Base-by-base conservation (phyloP, 2,888 invertebrate genomes). In the Cybosia mesomella region DNA sequence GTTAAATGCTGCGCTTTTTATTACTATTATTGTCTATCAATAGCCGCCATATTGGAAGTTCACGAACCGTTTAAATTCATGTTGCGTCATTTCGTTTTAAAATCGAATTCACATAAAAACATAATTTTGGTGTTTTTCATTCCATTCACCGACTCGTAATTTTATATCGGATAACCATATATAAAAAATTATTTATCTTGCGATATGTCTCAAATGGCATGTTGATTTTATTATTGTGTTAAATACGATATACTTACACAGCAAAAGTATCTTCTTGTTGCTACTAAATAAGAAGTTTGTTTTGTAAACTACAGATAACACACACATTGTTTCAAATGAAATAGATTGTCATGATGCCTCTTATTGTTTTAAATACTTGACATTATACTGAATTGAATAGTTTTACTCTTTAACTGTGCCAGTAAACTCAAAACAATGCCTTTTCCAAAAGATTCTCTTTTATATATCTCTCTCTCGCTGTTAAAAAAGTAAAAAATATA, bases 1-100 rank as follows among this genome's bases (percentile, higher is more conserved):
- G 83, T 83, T 82, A 81, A 85, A 82, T 78, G 77, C 67, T 74
- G 77, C 77, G 75, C 75, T 80, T 84, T 81, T 80, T 83, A 81
- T 80, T 71, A 63, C 36, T 21, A 32, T 21, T 54, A 69, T 39
- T 22, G 24, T 36, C 71, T 69, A 63, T 66, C 75, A 75, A 67
- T 66, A 66, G 49, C 74, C 72, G 64, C 80, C 75, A 70, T 76
- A 59, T 78, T 71, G 67, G 70, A 67, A 63, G 67, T 72, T 67
- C 67, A 57, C 55, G 58, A 70, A 70, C 39, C 60, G 67, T 72
- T 71, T 66, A 28, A 7, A 58, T 60, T 74, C 60, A 70, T 66
- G 54, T 80, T 76, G 66, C 74, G 73, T 76, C 70, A 75, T 68
- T 74, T 64, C 68, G 65, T 73, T 72, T 59, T 69, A 71, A 73